Conservation (phyloP, 1,140 invertebrate species). For the Arion vulgaris region DNA sequence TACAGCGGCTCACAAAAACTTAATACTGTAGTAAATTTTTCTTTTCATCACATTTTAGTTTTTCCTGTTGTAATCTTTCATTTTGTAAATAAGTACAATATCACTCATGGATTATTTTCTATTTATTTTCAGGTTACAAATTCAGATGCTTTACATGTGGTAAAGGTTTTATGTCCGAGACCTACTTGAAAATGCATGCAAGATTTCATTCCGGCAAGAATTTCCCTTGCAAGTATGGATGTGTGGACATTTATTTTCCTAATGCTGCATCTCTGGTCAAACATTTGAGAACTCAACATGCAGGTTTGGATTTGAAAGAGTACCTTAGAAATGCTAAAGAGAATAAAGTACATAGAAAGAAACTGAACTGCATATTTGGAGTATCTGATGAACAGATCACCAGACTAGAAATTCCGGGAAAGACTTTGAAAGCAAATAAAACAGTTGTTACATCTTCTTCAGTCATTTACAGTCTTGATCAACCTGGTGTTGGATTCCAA, state of each 20-base stretch:
- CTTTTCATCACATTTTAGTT: too few relatives aligned
- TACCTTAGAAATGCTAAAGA: conserved; percentile 31
- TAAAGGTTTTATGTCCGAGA: conserved; percentile 53
- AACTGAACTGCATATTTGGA: conserved; percentile 8
- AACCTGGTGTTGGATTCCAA: conserved; percentile 34
- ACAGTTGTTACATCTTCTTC: not conserved
- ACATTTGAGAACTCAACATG: conserved; percentile 51
- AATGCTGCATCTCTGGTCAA: conserved; percentile 51
- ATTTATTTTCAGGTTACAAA: conserved; percentile 23
- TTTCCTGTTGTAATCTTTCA: too few relatives aligned
- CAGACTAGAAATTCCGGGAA: not conserved
- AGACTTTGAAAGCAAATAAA: not conserved
- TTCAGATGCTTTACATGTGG: conserved; percentile 35
- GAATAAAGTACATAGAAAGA: conserved; percentile 22
- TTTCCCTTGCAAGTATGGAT: conserved; percentile 56
- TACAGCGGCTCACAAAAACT: too few relatives aligned
- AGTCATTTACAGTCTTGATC: conserved; percentile 5
- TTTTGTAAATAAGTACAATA: too few relatives aligned
- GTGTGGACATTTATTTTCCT: conserved; percentile 41
- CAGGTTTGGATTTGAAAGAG: conserved; percentile 46
- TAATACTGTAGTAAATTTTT: too few relatives aligned
- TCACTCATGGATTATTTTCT: too few relatives aligned
- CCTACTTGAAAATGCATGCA: conserved; percentile 58
- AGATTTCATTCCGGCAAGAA: conserved; percentile 54
- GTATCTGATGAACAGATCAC: not conserved